phyloP scores from a whole-genome alignment of 2,797 vertebrate genomes.

The Notolabrus celidotus region DNA sequence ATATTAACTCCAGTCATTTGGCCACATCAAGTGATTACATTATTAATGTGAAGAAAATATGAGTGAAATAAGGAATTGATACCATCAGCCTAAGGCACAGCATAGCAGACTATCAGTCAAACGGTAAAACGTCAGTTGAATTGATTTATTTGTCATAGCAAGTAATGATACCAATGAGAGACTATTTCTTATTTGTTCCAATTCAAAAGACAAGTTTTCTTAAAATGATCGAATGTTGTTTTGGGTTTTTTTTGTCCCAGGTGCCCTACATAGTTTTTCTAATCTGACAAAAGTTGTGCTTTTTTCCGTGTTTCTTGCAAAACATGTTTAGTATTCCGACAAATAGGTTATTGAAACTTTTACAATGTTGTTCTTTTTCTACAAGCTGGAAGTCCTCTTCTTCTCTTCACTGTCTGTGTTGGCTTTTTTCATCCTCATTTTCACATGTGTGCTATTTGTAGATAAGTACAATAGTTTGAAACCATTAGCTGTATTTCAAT shows the following conservation, averaged over 20 bases:
- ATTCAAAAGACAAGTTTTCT: slow-evolving; percentile 46
- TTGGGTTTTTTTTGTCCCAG: too few species aligned
- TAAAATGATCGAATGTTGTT: slow-evolving; percentile 22
- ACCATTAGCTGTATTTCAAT: too few species aligned
- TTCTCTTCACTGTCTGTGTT: neutral
- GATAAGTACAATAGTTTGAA: neutral
- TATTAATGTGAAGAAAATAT: slow-evolving; percentile 71
- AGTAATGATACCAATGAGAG: slow-evolving; percentile 63
- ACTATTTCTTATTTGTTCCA: slow-evolving; percentile 57
- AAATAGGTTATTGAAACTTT: neutral
- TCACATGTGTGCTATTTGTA: neutral
- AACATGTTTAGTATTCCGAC: neutral
- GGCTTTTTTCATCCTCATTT: neutral
- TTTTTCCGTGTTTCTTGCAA: neutral
- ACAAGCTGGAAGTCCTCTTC: neutral
- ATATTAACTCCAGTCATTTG: slow-evolving; percentile 58
- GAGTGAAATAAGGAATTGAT: slow-evolving; percentile 57
- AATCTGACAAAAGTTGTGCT: too few species aligned
- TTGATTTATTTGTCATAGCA: slow-evolving; percentile 67
- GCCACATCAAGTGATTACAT: slow-evolving; percentile 64
- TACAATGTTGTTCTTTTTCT: neutral
- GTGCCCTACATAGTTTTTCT: too few species aligned
- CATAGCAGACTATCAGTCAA: slow-evolving; percentile 68
- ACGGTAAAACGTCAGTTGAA: slow-evolving; percentile 73
- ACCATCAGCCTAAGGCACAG: slow-evolving; percentile 58